These are phyloP conservation scores for Popillia japonica DNA, from an alignment of 1,140 invertebrate genomes.

Conservation along the genomic window DNA sequence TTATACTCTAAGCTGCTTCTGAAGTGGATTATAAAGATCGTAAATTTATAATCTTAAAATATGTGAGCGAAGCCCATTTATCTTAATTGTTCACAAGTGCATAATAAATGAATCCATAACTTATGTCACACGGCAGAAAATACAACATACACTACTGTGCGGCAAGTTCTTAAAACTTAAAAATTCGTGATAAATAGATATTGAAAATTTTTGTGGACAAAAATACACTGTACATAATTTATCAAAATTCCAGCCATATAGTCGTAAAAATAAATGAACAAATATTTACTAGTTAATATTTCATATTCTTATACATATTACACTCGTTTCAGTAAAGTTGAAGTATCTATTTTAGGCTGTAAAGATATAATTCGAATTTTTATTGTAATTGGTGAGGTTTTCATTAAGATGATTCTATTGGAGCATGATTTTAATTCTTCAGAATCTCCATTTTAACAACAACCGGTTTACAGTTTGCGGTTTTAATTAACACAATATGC, in stretches of 20 bases:
- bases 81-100: conserved; percentile 32
- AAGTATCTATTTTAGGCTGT: too few relatives aligned
- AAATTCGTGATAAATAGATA: conserved; percentile 40
- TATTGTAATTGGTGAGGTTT: too few relatives aligned
- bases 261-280: neutral
- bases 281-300: neutral
- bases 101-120: conserved; percentile 22
- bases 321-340: too few relatives aligned
- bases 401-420: too few relatives aligned
- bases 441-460: too few relatives aligned
- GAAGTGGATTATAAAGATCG: conserved; percentile 18
- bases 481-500: too few relatives aligned
- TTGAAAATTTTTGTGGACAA: neutral
- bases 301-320: too few relatives aligned
- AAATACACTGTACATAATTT: neutral
- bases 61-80: conserved; percentile 9
- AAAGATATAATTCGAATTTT: too few relatives aligned
- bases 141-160: neutral
- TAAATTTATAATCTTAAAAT: conserved; percentile 21
- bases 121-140: neutral
- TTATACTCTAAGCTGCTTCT: neutral
- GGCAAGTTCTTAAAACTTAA: conserved; percentile 39
- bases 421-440: too few relatives aligned
- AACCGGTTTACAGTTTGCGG: too few relatives aligned
- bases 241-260: neutral